Evolutionary conservation across 2,888 invertebrate genomes (phyloP), one percentile per base, ranked within the genome.

Genomic region (Leucophora obtusa): DNA sequence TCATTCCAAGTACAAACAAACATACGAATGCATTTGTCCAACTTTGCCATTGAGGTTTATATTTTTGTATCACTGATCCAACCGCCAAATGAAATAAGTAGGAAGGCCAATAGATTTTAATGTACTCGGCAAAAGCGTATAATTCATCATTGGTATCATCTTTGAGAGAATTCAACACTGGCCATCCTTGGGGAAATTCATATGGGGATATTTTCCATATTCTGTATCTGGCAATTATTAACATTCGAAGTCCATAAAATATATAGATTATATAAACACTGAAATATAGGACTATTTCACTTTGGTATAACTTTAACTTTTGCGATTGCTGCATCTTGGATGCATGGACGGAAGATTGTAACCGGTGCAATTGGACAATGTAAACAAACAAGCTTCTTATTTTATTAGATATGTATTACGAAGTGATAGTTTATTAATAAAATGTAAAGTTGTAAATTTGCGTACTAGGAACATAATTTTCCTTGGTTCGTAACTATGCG

Each of bases 81-180:
- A 86, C 75, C 1, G 83, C 14, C 2, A 86, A 79, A 81, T 90
- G 90, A 50, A 88, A 78, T 47, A 89, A 54, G 82, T 89, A 90
- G 86, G 87, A 90, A 0, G 85, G 84, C 84, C 86, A 86, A 65
- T 86, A 87, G 2, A 80, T 86, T 7, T 56, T 54, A 6, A 90
- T 84, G 24, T 87, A 89, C 18, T 85, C 84, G 24, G 85, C 86
- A 43, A 89, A 89, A 60, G 87, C 86, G 72, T 90, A 89, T 74
- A 90, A 83, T 77, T 90, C 90, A 68, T 87, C 86, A 75, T 89
- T 89, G 58, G 87, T 87, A 72, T 88, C 87, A 77, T 90, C 90
- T 5, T 88, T 86, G 9, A 84, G 85, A 51, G 86, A 80, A 69
- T 86, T 86, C 4, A 89, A 81, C 35, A 89, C 59, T 3, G 58